These are phyloP conservation scores for Stomatorhinus walkeri DNA, from an alignment of 2,797 vertebrate species.

Conservation along the genomic window DNA sequence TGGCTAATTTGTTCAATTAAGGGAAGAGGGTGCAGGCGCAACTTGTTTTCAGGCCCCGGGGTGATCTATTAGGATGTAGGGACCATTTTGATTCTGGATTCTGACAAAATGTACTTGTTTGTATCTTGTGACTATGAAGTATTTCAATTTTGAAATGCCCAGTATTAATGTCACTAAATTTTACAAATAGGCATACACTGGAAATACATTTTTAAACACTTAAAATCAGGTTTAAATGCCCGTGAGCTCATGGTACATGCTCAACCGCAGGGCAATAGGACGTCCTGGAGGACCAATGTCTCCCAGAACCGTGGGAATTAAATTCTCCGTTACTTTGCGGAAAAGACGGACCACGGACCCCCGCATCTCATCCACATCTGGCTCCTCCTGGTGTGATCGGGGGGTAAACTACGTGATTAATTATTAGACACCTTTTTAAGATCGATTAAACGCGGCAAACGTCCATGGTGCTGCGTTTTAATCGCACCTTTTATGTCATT, in stretches of 20 bases:
- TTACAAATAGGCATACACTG: background rate
- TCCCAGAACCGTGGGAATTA: background rate
- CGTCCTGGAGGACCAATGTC: background rate
- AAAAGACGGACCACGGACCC: background rate
- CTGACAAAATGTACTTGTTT: background rate
- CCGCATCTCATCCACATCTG: background rate
- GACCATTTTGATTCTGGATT: background rate
- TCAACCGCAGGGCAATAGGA: background rate
- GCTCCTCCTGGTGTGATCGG: background rate
- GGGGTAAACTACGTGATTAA: background rate
- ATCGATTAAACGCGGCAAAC: background rate
- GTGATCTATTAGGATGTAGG: slow-evolving; percentile 35
- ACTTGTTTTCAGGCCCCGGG: slow-evolving; percentile 48
- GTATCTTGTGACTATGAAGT: background rate
- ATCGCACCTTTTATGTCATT: background rate
- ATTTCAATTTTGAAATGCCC: background rate
- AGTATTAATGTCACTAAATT: background rate
- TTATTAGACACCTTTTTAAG: background rate
- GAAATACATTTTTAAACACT: background rate
- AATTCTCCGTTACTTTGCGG: background rate
- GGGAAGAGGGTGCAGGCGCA: slow-evolving; percentile 52
- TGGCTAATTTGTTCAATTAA: slow-evolving; percentile 68
- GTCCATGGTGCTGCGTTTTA: background rate
- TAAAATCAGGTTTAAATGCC: background rate
- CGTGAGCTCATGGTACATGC: background rate